Conservation (phyloP, 2,888 invertebrate species). For the Melikaiella ostensackeni region DNA sequence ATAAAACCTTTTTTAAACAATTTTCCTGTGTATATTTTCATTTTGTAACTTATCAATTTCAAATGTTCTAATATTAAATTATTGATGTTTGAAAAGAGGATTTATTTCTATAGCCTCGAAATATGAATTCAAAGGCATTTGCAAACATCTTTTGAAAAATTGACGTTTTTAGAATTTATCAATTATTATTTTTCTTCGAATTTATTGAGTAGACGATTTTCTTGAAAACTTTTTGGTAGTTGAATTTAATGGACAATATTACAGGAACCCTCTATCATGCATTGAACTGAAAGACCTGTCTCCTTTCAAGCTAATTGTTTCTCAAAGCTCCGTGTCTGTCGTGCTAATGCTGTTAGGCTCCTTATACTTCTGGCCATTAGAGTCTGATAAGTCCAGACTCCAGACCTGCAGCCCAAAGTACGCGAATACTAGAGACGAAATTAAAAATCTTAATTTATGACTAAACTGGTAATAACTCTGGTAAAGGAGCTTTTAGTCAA, state of each 20-base stretch:
- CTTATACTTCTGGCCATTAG: background rate
- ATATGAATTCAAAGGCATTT: too few species aligned
- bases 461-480: background rate
- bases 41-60: too few species aligned
- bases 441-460: background rate
- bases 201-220: too few species aligned
- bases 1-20: too few species aligned
- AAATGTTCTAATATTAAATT: too few species aligned
- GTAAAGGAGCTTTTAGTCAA: background rate
- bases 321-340: background rate
- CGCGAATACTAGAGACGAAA: background rate
- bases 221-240: too few species aligned
- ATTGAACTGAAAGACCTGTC: background rate
- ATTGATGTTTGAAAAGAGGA: too few species aligned
- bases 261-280: background rate
- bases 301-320: background rate
- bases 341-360: constrained; percentile 3
- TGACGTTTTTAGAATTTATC: too few species aligned
- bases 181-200: too few species aligned
- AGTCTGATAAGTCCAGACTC: background rate
- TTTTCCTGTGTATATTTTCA: too few species aligned
- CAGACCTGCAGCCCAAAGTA: background rate
- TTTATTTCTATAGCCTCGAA: too few species aligned
- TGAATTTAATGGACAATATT: background rate
- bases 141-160: too few species aligned